Evolutionary conservation across 2,888 invertebrate species (phyloP).

Genomic region (Cheilosia vulpina): DNA sequence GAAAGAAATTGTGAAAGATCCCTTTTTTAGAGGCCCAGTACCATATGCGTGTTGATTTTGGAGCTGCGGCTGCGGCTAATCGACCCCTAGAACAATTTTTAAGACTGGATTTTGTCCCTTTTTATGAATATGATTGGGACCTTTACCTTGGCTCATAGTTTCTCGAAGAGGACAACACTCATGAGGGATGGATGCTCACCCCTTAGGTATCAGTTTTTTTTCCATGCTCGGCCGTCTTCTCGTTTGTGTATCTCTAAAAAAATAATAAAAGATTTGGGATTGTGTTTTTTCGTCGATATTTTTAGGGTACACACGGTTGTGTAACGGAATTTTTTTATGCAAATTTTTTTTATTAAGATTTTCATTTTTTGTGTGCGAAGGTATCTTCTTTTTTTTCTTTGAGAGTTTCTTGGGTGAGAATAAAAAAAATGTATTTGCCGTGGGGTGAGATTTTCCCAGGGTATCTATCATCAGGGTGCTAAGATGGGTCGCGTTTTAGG

Average conservation of each 20-base stretch:
- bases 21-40: constrained; percentile 41
- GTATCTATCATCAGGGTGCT: constrained; percentile 75
- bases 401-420: constrained; percentile 28
- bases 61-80: constrained; percentile 74
- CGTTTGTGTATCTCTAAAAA: constrained; percentile 37
- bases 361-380: constrained; percentile 76
- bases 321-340: constrained; percentile 83
- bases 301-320: constrained; percentile 71
- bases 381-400: constrained; percentile 57
- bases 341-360: constrained; percentile 81
- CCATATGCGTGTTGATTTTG: constrained; percentile 70
- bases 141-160: constrained; percentile 38
- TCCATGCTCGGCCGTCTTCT: constrained; percentile 36
- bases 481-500: constrained; percentile 73
- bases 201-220: constrained; percentile 66
- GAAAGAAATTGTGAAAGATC: constrained; percentile 41
- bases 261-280: constrained; percentile 63
- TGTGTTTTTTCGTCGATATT: constrained; percentile 49
- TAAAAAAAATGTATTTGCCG: constrained; percentile 76
- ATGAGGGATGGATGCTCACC: constrained; percentile 65
- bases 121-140: constrained; percentile 73
- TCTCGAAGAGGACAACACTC: constrained; percentile 50
- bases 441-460: constrained; percentile 83
- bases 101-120: constrained; percentile 74
- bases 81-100: constrained; percentile 64